Conservation (phyloP, 1,140 invertebrate genomes). For the Plectrocnemia conspersa region DNA sequence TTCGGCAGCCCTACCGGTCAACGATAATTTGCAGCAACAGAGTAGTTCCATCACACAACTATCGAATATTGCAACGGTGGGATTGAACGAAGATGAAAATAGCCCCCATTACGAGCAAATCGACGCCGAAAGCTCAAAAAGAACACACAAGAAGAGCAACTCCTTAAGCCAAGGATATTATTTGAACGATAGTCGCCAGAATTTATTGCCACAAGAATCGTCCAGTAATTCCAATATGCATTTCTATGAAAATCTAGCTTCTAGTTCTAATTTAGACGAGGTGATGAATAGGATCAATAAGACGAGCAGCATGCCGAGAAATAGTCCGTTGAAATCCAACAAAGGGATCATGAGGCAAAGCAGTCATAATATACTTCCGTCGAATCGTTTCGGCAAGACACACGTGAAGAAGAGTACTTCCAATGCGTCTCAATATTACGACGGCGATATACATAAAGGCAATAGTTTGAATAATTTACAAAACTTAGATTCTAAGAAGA, state of each 20-base stretch:
- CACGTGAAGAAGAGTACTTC: constrained; percentile 32
- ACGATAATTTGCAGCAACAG: constrained; percentile 43
- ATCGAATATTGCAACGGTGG: constrained; percentile 25
- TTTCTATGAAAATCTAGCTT: constrained; percentile 47
- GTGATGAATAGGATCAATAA: constrained; percentile 35
- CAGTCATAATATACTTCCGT: constrained; percentile 19
- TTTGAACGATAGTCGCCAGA: constrained; percentile 48
- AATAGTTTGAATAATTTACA: constrained; percentile 32
- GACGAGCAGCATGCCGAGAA: constrained; percentile 48
- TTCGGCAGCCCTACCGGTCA: constrained; percentile 38
- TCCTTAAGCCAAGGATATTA: constrained; percentile 46
- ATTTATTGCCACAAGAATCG: constrained; percentile 47
- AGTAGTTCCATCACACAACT: constrained; percentile 33
- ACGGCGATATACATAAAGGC: constrained; percentile 26
- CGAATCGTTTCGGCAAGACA: constrained; percentile 1
- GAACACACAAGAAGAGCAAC: constrained; percentile 48
- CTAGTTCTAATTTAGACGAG: constrained; percentile 37
- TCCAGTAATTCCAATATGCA: constrained; percentile 39
- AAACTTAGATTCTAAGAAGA: constrained; percentile 27
- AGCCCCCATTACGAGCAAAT: constrained; percentile 27
- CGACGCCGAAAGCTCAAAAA: constrained; percentile 33
- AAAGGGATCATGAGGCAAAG: constrained; percentile 19
- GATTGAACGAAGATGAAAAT: constrained; percentile 24
- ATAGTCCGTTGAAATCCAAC: constrained; percentile 32
- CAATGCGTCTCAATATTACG: constrained; percentile 27